Base-by-base conservation (phyloP, 2,888 invertebrate species). In the Ypsolopha sequella region DNA sequence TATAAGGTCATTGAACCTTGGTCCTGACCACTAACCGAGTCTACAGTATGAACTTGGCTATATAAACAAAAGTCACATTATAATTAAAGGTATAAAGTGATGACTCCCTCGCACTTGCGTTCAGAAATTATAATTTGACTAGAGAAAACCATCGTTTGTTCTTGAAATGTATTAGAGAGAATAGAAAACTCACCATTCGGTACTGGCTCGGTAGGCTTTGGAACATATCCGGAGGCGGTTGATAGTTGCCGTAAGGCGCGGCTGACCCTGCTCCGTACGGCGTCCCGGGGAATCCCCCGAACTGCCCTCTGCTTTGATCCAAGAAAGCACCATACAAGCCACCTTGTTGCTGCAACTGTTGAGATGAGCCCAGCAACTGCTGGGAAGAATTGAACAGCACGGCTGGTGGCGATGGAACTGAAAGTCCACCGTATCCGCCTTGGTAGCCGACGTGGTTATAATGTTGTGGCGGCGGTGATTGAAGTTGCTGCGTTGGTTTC, bases 341-440 rank as follows among this genome's bases (percentile, higher is more conserved):
- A 60, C 91, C 91, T 68, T 92, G 94, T 57, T 91, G 90, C 45
- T 88, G 90, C 62, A 93, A 76, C 63, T 89, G 90, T 46, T 90
- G 90, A 6, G 87, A 85, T 0, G 86, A 86, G 41, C 84, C 79
- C 52, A 87, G 61, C 48, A 88, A 61, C 59, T 88, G 89, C 67
- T 91, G 91, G 45, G 94, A 91, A 36, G 94, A 93, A 72, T 95
- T 94, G 67, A 93, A 95, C 54, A 94, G 84, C 51, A 95, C 92
- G 10, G 94, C 93, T 13, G 96, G 95, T 51, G 95, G 95, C 36
- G 96, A 95, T 56, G 96, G 94, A 35, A 95, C 93, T 14, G 95
- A 92, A 70, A 95, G 91, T 48, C 91, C 90, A 51, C 93, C 93
- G 63, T 92, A 95, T 54, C 93, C 93, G 34, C 80, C 85, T 64